A percentile compares a stretch with the other conserved stretches of the same genome.
Conservation (phyloP, 2,888 invertebrate genomes). For the Branchellion lobata region DNA sequence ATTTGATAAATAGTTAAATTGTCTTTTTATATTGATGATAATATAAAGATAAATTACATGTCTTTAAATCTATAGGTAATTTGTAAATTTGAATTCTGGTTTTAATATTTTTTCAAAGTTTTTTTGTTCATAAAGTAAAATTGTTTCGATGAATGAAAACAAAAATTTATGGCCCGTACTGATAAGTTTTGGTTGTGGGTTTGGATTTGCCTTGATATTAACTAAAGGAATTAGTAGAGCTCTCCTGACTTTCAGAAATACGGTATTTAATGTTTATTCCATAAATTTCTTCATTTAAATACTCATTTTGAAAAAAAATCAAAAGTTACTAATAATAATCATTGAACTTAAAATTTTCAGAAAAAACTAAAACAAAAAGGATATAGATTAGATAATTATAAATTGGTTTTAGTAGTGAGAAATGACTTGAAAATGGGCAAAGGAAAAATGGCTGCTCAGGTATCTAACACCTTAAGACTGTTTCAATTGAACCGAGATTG, state of each 20-base stretch:
- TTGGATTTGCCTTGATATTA: background rate
- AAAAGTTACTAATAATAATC: background rate
- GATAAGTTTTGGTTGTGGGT: constrained; percentile 6
- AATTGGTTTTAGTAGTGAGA: constrained; percentile 82
- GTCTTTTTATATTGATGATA: too few relatives aligned
- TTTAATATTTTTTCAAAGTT: too few relatives aligned
- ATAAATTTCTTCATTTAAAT: too few relatives aligned
- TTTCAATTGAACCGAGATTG: too few relatives aligned
- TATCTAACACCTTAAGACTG: too few relatives aligned
- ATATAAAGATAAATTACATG: too few relatives aligned
- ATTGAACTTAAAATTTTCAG: background rate
- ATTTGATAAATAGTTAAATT: too few relatives aligned
- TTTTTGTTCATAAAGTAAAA: too few relatives aligned
- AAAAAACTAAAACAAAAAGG: background rate
- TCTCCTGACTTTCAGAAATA: background rate
- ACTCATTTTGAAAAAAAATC: background rate
- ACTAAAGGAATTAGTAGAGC: background rate
- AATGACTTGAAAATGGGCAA: constrained; percentile 91
- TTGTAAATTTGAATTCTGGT: too few relatives aligned
- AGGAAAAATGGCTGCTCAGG: constrained; percentile 85
- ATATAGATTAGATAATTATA: constrained; percentile 61
- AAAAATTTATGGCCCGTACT: constrained; percentile 1
- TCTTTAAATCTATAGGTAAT: too few relatives aligned
- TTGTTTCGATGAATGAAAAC: background rate
- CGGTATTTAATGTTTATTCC: background rate